Evolutionary conservation across 2,888 invertebrate genomes (phyloP).

Genomic region (Apamea monoglypha): DNA sequence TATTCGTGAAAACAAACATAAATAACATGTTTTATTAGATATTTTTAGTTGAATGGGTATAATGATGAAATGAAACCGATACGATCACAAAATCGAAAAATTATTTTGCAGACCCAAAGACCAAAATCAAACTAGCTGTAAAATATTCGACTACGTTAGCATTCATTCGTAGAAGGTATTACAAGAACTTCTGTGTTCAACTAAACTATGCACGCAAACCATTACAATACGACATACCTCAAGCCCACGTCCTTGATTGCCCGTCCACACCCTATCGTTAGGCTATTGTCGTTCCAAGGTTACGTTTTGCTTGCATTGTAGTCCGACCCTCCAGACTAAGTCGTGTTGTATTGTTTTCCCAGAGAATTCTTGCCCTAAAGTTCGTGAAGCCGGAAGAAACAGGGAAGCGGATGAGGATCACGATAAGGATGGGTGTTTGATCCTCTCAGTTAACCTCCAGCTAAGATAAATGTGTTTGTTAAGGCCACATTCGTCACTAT

Average conservation of each 20-base stretch:
- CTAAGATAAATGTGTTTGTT: slow-evolving; percentile 65
- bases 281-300: slow-evolving; percentile 42
- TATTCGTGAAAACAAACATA: neutral
- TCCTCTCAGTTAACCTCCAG: slow-evolving; percentile 62
- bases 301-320: slow-evolving; percentile 54
- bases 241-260: slow-evolving; percentile 21
- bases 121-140: neutral
- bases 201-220: neutral
- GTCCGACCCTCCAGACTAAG: slow-evolving; percentile 34
- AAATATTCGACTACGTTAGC: neutral
- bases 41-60: neutral
- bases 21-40: neutral
- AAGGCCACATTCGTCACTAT: slow-evolving; percentile 60
- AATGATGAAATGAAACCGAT: neutral
- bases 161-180: neutral
- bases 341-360: slow-evolving; percentile 48
- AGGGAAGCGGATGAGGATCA: slow-evolving; percentile 55
- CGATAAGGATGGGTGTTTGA: slow-evolving; percentile 61
- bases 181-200: slow-evolving; percentile 19
- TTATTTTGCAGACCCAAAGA: neutral
- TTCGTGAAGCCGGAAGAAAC: slow-evolving; percentile 56
- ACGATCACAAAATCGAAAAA: neutral
- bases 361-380: slow-evolving; percentile 47
- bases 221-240: neutral
- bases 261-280: slow-evolving; percentile 39